Evolutionary conservation across 2,797 vertebrate genomes (phyloP).

Genomic region (Rhinogobio ventralis): DNA sequence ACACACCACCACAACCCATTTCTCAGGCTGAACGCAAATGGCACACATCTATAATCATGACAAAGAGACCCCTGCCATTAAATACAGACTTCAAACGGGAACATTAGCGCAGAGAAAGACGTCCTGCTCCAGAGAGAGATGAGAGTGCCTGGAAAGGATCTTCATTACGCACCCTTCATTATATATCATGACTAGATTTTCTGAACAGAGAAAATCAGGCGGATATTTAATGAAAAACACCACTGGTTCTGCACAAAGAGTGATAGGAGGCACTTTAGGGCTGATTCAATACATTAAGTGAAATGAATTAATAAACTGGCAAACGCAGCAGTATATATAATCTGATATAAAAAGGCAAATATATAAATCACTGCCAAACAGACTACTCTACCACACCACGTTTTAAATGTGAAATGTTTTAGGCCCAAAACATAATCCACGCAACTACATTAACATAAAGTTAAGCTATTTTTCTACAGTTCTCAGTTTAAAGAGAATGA

Average conservation of each 20-base stretch:
- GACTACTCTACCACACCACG: background rate
- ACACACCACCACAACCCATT: conserved; percentile 42
- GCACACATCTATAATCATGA: conserved; percentile 65
- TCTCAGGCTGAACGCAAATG: conserved; percentile 58
- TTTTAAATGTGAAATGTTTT: background rate
- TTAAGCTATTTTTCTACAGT: background rate
- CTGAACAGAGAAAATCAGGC: background rate
- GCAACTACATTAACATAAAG: conserved; percentile 1
- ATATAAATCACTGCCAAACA: conserved; percentile 3
- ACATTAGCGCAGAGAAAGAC: conserved; percentile 64
- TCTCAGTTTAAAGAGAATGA: background rate
- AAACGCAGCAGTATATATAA: background rate
- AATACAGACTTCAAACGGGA: conserved; percentile 69
- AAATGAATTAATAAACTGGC: conserved; percentile 2
- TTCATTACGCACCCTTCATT: conserved; percentile 31
- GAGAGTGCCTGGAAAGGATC: conserved; percentile 52
- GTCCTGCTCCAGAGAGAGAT: conserved; percentile 56
- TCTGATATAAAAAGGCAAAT: background rate
- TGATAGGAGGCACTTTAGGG: conserved; percentile 10
- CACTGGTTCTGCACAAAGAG: conserved; percentile 6
- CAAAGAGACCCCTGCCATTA: conserved; percentile 68
- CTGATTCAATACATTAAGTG: background rate
- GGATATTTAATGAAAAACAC: conserved; percentile 31
- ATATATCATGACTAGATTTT: background rate
- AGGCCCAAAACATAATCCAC: background rate